Base-by-base conservation (phyloP, 2,797 vertebrate species). In the Sylvilagus floridanus region DNA sequence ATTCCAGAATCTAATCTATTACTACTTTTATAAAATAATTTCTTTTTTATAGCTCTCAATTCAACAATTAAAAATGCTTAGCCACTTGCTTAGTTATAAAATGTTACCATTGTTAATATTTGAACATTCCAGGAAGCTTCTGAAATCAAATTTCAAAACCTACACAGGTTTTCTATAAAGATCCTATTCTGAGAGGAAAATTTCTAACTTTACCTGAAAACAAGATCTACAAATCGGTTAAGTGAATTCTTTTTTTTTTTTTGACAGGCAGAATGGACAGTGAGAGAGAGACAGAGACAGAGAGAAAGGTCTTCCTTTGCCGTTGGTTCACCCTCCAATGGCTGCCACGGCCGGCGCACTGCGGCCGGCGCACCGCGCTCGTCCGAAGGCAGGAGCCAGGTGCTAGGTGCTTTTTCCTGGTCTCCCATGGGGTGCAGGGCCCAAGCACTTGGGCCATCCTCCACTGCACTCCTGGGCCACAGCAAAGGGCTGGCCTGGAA, bases 201-300 rank as follows among this genome's bases (percentile, higher is more conserved):
- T 22, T 79, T 96, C 85, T 88, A 75, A 88, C 47, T 93, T 91
- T n/a, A 88, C 6, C 76, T 78, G 63, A 88, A 78, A 93, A 92
- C 9, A 60, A 57, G 54, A 82, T 69, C 71, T 69, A 87, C 6
- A 50, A 54, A 84, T 78, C 69, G 52, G 50, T 60, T 78, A 52
- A 91, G 52, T 28, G 7, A 14, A 68, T 57, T 76, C 17, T 85
- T 96, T 92, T n/a, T n/a, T n/a, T n/a, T n/a, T n/a, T n/a, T n/a
- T n/a, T n/a, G n/a, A n/a, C n/a, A n/a, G n/a, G n/a, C n/a, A n/a
- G n/a, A n/a, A n/a, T n/a, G n/a, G n/a, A n/a, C n/a, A n/a, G n/a
- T n/a, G n/a, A n/a, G n/a, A n/a, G n/a, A n/a, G n/a, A n/a, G n/a
- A n/a, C n/a, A n/a, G n/a, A n/a, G n/a, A n/a, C n/a, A n/a, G n/a